Conservation (phyloP, 2,888 invertebrate species). For the Papilio gigon region DNA sequence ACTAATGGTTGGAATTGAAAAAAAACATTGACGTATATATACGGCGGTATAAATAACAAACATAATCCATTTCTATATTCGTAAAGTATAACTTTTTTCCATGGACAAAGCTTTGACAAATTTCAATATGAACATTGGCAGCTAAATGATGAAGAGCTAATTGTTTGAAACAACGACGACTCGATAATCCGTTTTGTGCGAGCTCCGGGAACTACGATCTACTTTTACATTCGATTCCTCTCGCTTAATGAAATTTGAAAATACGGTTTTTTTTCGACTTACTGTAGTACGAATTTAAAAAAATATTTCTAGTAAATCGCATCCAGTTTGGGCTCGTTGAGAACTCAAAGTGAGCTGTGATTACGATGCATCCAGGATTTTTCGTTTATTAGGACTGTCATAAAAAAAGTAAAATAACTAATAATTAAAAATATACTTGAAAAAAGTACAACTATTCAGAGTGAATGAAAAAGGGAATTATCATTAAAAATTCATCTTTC, state of each 20-base stretch:
- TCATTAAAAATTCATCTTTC: neutral
- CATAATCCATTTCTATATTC: neutral
- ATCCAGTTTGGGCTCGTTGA: too few relatives aligned
- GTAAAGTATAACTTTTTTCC: neutral
- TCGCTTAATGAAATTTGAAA: neutral
- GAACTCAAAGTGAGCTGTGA: too few relatives aligned
- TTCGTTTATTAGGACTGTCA: too few relatives aligned
- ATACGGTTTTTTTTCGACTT: neutral
- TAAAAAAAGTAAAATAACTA: too few relatives aligned
- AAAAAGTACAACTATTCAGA: too few relatives aligned
- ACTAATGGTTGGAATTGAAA: too few relatives aligned
- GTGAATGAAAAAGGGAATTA: neutral
- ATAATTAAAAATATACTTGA: too few relatives aligned
- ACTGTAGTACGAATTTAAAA: too few relatives aligned
- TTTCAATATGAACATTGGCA: conserved; percentile 14
- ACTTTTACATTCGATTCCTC: neutral
- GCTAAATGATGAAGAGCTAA: conserved; percentile 46
- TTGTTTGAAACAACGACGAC: conserved; percentile 45
- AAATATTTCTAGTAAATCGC: too few relatives aligned
- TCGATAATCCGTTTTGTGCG: conserved; percentile 29
- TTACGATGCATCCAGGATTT: too few relatives aligned
- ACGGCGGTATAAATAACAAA: conserved; percentile 5
- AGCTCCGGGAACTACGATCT: conserved; percentile 6
- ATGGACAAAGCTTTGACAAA: conserved; percentile 18
- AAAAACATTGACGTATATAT: too few relatives aligned